Percentiles rank a stretch among this genome's conserved stretches.
These are phyloP conservation scores for Dinocampus coccinellae DNA, from an alignment of 2,888 invertebrate species.

Conservation along the genomic window DNA sequence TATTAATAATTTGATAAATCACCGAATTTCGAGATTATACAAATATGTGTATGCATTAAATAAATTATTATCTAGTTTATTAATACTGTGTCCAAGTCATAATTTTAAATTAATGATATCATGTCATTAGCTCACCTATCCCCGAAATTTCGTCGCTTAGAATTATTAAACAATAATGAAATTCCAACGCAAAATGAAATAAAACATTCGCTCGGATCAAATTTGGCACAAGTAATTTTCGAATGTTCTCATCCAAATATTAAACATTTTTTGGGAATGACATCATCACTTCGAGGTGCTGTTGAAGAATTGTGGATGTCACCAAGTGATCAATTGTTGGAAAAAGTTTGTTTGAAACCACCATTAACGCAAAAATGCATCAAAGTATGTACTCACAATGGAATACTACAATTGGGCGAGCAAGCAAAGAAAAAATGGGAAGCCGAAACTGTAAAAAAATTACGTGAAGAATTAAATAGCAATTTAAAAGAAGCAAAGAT, in stretches of 20 bases:
- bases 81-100: no score
- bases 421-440: constrained; percentile 47
- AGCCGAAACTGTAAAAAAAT: constrained; percentile 45
- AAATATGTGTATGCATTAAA: no score
- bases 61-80: no score
- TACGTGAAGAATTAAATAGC: constrained; percentile 44
- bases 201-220: constrained; percentile 48
- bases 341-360: constrained; percentile 42
- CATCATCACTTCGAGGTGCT: constrained; percentile 47
- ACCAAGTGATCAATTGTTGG: constrained; percentile 52
- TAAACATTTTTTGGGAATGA: constrained; percentile 48
- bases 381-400: constrained; percentile 52
- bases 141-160: constrained; percentile 36
- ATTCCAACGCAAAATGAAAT: constrained; percentile 50
- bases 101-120: no score
- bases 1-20: no score
- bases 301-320: constrained; percentile 50
- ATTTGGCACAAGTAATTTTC: constrained; percentile 51
- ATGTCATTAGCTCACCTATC: constrained; percentile 21
- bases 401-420: constrained; percentile 54
- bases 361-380: constrained; percentile 43
- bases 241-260: constrained; percentile 49
- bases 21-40: no score
- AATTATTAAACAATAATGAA: constrained; percentile 31
- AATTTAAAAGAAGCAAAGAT: constrained; percentile 48